Percentiles rank a stretch among this genome's conserved stretches.
These are phyloP conservation scores for Hypotaenidia okinawae DNA, from an alignment of 2,797 vertebrate species.

Conservation along the genomic window DNA sequence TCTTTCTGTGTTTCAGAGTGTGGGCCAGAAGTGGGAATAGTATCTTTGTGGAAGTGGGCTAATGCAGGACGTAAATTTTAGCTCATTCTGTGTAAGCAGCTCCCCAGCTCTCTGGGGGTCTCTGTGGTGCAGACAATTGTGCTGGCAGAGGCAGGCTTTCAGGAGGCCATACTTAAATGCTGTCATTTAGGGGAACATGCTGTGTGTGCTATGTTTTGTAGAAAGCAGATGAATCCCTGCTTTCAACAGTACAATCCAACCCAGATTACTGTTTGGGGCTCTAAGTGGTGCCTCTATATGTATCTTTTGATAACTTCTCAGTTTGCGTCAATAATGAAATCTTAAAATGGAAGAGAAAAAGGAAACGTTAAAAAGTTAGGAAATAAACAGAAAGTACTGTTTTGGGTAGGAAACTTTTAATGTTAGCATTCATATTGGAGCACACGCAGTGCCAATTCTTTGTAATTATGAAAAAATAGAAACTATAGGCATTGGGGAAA, in stretches of 20 bases:
- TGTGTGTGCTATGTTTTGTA: neutral
- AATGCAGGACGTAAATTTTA: neutral
- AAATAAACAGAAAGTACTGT: neutral
- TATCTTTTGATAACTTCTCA: neutral
- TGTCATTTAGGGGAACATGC: neutral
- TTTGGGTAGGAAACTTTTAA: slow-evolving; percentile 31
- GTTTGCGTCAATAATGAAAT: neutral
- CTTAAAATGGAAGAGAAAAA: neutral
- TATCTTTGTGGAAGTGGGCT: neutral
- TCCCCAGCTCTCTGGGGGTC: neutral
- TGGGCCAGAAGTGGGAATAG: neutral
- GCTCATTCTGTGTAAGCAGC: neutral
- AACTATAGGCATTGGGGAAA: neutral
- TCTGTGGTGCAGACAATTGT: neutral
- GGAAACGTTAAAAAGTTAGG: neutral
- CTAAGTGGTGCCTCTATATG: neutral
- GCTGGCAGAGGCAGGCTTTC: neutral
- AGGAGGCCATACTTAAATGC: neutral
- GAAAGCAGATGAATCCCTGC: neutral
- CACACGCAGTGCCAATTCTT: neutral
- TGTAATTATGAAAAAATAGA: slow-evolving; percentile 35
- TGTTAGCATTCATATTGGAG: slow-evolving; percentile 5
- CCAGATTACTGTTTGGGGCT: neutral
- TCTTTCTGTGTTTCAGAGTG: neutral
- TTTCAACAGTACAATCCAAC: neutral